phyloP scores from a whole-genome alignment of 1,140 invertebrate genomes.

The Gonioctena quinquepunctata region DNA sequence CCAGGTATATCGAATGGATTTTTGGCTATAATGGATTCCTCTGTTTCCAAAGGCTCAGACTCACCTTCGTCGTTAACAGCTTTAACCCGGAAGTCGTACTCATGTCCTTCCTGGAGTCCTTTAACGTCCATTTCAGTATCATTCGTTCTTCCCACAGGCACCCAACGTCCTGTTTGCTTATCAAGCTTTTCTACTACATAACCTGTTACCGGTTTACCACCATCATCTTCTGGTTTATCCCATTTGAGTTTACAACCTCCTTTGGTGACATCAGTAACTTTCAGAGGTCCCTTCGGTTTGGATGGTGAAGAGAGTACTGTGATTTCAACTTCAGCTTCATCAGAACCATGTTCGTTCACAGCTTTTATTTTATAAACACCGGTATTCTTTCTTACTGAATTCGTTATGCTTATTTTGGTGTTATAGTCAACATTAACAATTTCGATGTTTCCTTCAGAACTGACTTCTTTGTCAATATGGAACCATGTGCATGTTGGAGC shows the following conservation, averaged over 20 bases:
- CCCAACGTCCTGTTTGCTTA: slow-evolving; percentile 89
- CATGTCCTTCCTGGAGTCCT: slow-evolving; percentile 89
- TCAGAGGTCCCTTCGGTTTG: slow-evolving; percentile 88
- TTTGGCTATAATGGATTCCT: slow-evolving; percentile 83
- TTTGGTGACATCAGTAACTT: slow-evolving; percentile 92
- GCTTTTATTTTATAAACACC: slow-evolving; percentile 91
- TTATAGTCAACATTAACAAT: slow-evolving; percentile 91
- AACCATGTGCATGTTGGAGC: slow-evolving; percentile 92
- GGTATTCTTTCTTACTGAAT: slow-evolving; percentile 81
- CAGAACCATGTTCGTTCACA: slow-evolving; percentile 88
- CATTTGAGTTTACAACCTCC: slow-evolving; percentile 90
- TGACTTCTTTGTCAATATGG: slow-evolving; percentile 61
- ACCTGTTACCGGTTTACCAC: slow-evolving; percentile 92
- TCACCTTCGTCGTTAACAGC: slow-evolving; percentile 98
- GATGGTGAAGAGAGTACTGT: slow-evolving; percentile 84
- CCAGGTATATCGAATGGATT: slow-evolving; percentile 92
- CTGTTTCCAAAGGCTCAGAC: slow-evolving; percentile 92
- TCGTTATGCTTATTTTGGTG: slow-evolving; percentile 86
- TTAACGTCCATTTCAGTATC: slow-evolving; percentile 90
- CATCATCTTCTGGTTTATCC: slow-evolving; percentile 98
- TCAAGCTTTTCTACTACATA: slow-evolving; percentile 98
- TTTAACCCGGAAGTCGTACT: slow-evolving; percentile 95
- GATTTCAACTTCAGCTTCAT: slow-evolving; percentile 92
- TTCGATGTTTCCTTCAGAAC: slow-evolving; percentile 74
- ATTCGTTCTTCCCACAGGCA: slow-evolving; percentile 84